Conservation (phyloP, 2,888 invertebrate genomes). For the Hypomecis punctinalis region DNA sequence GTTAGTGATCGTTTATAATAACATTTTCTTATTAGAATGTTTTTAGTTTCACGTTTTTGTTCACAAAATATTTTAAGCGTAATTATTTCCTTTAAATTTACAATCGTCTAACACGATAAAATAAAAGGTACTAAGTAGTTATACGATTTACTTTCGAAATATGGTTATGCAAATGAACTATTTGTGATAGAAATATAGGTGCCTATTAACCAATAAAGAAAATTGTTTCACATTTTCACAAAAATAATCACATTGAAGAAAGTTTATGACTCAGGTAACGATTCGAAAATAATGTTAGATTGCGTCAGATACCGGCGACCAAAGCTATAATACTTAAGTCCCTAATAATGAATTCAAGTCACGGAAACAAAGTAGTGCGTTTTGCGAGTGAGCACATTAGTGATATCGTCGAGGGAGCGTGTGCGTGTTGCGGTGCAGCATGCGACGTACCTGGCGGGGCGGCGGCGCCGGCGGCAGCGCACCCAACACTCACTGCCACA, state of each 20-base stretch:
- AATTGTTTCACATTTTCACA: not conserved
- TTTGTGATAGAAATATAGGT: not conserved
- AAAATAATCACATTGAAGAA: not conserved
- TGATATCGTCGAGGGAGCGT: constrained; percentile 32
- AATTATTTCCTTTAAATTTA: too few relatives aligned
- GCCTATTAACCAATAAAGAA: not conserved
- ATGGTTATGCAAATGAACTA: not conserved
- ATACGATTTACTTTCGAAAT: too few relatives aligned
- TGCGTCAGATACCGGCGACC: constrained; percentile 15
- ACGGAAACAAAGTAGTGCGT: constrained; percentile 48
- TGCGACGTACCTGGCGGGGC: constrained; percentile 70
- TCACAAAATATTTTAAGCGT: too few relatives aligned
- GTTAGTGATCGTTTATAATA: constrained; percentile 10
- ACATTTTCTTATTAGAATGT: constrained; percentile 3
- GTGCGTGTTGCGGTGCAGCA: constrained; percentile 61
- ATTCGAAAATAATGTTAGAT: constrained; percentile 5
- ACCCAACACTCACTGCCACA: constrained; percentile 72
- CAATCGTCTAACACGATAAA: too few relatives aligned
- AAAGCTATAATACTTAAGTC: constrained; percentile 20
- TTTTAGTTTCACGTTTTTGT: not conserved
- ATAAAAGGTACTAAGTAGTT: too few relatives aligned
- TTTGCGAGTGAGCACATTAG: constrained; percentile 51
- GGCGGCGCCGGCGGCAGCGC: constrained; percentile 39
- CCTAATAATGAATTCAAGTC: constrained; percentile 44
- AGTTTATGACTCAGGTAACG: not conserved